Percentiles rank a stretch among this genome's conserved stretches.
These are phyloP conservation scores for Speoplatyrhinus poulsoni DNA, from an alignment of 2,113 vertebrate genomes.

Conservation along the genomic window DNA sequence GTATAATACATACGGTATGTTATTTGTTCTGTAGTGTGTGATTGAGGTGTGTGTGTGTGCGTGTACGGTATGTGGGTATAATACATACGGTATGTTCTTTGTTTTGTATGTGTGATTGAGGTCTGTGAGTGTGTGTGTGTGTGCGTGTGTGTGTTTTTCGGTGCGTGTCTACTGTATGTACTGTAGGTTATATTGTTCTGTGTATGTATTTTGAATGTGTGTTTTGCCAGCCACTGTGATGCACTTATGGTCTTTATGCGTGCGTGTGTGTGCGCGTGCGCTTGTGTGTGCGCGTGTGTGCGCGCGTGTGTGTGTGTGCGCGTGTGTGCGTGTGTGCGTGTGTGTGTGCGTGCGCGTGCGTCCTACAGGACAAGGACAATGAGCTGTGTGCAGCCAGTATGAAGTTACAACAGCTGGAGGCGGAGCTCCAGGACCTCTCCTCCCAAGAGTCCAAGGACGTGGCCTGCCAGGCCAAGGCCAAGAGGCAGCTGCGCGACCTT, in stretches of 20 bases:
- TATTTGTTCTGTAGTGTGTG: background rate
- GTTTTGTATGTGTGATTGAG: background rate
- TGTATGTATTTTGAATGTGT: background rate
- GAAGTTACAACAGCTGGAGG: conserved; percentile 88
- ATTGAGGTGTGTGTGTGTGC: background rate
- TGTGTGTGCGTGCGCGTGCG: background rate
- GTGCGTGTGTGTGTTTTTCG: no score
- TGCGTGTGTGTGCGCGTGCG: no score
- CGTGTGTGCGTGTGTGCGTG: background rate
- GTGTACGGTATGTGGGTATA: conserved; percentile 7
- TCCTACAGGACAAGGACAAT: conserved; percentile 79
- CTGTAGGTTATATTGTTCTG: no score
- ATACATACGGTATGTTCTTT: conserved; percentile 51
- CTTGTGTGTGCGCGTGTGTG: no score
- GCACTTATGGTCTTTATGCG: no score
- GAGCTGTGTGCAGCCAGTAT: conserved; percentile 81
- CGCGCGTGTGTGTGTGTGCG: background rate
- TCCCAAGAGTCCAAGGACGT: conserved; percentile 97
- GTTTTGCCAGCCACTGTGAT: no score
- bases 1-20: conserved; percentile 57
- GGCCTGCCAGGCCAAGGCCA: conserved; percentile 89
- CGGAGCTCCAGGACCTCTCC: conserved; percentile 91
- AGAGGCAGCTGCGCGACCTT: conserved; percentile 93
- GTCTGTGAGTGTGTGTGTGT: background rate
- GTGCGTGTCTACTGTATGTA: no score